A percentile compares a stretch with the other conserved stretches of the same genome.
phyloP scores from a whole-genome alignment of 2,113 vertebrate species.

The Campylomormyrus numenius region DNA sequence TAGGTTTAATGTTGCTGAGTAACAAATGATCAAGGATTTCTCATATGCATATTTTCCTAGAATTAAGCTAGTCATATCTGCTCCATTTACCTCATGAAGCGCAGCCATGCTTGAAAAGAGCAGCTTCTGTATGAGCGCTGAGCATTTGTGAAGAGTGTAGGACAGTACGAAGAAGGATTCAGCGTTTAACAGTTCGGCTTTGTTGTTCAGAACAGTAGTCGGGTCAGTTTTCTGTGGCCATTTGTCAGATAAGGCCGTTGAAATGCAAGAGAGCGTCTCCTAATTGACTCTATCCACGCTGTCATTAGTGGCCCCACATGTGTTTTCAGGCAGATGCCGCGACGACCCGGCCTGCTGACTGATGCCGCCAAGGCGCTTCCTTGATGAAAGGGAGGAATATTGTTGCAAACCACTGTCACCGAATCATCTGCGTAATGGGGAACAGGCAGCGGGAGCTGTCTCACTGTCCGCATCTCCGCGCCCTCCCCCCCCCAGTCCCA shows the following conservation, averaged over 20 bases:
- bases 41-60: not conserved
- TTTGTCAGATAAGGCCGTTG: not conserved
- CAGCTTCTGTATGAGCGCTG: not conserved
- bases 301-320: conserved; percentile 45
- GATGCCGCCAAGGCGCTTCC: conserved; percentile 28
- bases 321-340: conserved; percentile 43
- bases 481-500: conserved; percentile 34
- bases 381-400: conserved; percentile 56
- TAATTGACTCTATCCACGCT: conserved; percentile 15
- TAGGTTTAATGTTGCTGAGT: not conserved
- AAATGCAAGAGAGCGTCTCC: not conserved
- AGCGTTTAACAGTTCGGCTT: not conserved
- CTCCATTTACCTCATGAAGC: not conserved
- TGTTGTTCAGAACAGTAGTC: not conserved
- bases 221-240: not conserved
- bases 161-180: not conserved
- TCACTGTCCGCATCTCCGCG: conserved; percentile 32
- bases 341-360: conserved; percentile 28
- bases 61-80: not conserved
- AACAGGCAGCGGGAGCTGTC: conserved; percentile 33
- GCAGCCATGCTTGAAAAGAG: not conserved
- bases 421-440: conserved; percentile 59
- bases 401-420: conserved; percentile 55
- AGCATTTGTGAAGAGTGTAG: not conserved
- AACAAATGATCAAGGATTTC: not conserved